Evolutionary conservation across 2,888 invertebrate genomes (phyloP), one percentile per base, ranked within the genome.

Genomic region (Oscheius myriophilus): DNA sequence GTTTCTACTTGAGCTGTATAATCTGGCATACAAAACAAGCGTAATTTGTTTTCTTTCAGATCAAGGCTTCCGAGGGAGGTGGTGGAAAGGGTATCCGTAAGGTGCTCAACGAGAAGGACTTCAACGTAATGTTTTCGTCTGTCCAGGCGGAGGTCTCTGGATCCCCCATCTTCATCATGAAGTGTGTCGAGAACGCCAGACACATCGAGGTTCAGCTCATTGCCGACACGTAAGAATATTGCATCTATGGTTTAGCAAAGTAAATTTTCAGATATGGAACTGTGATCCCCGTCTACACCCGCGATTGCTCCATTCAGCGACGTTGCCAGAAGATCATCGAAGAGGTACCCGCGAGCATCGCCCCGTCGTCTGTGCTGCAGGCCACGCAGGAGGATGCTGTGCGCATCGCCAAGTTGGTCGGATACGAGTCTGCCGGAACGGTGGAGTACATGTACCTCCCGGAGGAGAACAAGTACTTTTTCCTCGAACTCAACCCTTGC

Each of bases 291-390:
- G 90, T 98, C 54, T 98, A 96, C 88, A 97, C 97, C 0, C 92
- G 98, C 64, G 98, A 98, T 88, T 98, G 98, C 87, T 97, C 97
- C 3, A 97, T 98, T 80, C 98, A 98, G 87, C 90, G 98, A 33
- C 91, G 98, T 2, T 98, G 98, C 88, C 98, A 98, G 89, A 98
- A 98, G 89, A 98, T 98, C 87, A 98, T 98, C 66, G 98, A 98
- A 87, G 98, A 98, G 87, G 98, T 98, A 0, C 98, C 98, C 0
- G 96, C 95, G 0, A 92, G 94, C 26, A 91, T 99, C 72, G 95
- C 97, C 0, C 92, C 92, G 65, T 91, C 92, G 0, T 92, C 93
- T 18, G 91, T 96, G 14, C 95, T 97, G 86, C 93, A 94, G 86
- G 92, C 93, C 84, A 98, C 99, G 98, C 97, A 98, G 87, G 79